Percentiles rank a stretch among this genome's conserved stretches.
phyloP scores from a whole-genome alignment of 2,888 invertebrate species.

The Melanostoma scalare region DNA sequence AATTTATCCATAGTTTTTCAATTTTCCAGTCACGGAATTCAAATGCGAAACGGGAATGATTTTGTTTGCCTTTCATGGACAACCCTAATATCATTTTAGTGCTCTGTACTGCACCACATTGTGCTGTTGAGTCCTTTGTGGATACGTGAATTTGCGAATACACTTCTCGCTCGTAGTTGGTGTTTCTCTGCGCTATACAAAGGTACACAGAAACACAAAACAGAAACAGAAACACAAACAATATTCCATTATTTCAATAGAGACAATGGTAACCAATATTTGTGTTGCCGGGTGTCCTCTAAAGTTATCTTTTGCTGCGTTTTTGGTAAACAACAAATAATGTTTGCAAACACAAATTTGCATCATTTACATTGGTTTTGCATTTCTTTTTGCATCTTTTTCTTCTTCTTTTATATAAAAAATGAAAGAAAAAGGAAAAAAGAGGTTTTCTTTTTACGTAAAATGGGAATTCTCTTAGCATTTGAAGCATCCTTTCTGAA shows the following conservation, averaged over 20 bases:
- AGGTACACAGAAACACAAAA: not conserved
- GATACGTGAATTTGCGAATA: conserved; percentile 21
- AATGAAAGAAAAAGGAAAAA: not conserved
- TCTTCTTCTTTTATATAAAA: not conserved
- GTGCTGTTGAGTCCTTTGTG: conserved; percentile 43
- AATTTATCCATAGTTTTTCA: conserved; percentile 66
- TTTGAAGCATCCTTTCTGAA: conserved; percentile 29
- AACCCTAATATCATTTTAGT: conserved; percentile 34
- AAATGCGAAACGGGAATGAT: conserved; percentile 56
- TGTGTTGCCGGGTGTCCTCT: conserved; percentile 54
- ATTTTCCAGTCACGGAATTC: conserved; percentile 70
- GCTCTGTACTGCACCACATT: conserved; percentile 29
- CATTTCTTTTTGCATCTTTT: conserved; percentile 5
- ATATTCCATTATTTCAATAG: conserved; percentile 4
- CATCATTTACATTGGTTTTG: conserved; percentile 55
- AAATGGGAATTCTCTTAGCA: conserved; percentile 10
- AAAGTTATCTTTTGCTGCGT: conserved; percentile 56
- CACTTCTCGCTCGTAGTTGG: conserved; percentile 19
- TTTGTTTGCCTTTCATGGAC: conserved; percentile 18
- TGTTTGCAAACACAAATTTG: conserved; percentile 60
- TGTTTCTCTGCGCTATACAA: not conserved
- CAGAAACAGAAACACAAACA: too few species aligned
- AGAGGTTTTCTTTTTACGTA: not conserved
- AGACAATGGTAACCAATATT: conserved; percentile 46
- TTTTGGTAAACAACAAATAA: conserved; percentile 63